phyloP scores from a whole-genome alignment of 1,140 invertebrate species.

The Zelostemma sp. region DNA sequence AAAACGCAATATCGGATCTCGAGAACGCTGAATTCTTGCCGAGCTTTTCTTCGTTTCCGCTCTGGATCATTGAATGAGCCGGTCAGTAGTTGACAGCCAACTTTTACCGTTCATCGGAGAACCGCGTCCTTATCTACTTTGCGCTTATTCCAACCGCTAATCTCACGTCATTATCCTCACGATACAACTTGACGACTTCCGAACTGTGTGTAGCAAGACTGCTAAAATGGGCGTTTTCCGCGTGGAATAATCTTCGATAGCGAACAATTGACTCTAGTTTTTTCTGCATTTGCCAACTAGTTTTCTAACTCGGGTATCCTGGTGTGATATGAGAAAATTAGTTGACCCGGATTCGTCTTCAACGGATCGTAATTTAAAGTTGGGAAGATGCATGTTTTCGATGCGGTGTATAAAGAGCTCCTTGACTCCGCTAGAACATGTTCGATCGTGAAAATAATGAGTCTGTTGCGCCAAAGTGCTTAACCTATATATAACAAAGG shows the following conservation, averaged over 20 bases:
- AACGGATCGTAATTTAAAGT: neutral
- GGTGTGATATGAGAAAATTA: neutral
- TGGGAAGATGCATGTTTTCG: neutral
- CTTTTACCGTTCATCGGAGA: conserved; percentile 49
- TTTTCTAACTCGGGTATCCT: too few relatives aligned
- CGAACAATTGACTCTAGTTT: conserved; percentile 9
- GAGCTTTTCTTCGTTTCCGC: too few relatives aligned
- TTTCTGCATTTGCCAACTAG: neutral
- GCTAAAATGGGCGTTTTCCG: conserved; percentile 30
- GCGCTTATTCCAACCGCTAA: conserved; percentile 54
- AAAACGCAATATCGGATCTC: too few relatives aligned
- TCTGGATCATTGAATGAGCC: conserved; percentile 14
- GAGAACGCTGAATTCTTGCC: too few relatives aligned
- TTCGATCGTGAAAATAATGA: conserved; percentile 33
- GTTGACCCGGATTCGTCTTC: neutral
- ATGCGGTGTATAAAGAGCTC: too few relatives aligned
- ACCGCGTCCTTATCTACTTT: conserved; percentile 39
- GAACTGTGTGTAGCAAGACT: conserved; percentile 30
- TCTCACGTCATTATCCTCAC: conserved; percentile 52
- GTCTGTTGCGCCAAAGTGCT: conserved; percentile 38
- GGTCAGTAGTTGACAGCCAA: conserved; percentile 27
- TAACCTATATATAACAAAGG: conserved; percentile 45
- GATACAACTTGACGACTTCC: conserved; percentile 44
- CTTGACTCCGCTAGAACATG: neutral
- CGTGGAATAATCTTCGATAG: conserved; percentile 10